phyloP scores from a whole-genome alignment of 2,113 vertebrate species.

The Nesogale talazaci region DNA sequence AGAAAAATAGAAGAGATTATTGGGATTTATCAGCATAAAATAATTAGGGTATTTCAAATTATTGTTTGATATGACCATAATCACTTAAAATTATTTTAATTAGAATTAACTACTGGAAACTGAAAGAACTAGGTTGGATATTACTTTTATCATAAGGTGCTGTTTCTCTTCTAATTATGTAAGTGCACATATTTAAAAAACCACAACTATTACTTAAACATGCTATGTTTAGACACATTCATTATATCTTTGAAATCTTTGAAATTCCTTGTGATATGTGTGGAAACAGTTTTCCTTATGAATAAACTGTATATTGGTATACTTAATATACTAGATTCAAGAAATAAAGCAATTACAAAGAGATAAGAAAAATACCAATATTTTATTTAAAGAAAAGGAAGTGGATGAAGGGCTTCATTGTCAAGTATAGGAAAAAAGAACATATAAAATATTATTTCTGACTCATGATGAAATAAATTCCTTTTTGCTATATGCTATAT shows the following conservation, averaged over 20 bases:
- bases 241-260: background rate
- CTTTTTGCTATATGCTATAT: background rate
- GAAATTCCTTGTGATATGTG: background rate
- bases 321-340: background rate
- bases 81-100: constrained; percentile 27
- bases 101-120: background rate
- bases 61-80: background rate
- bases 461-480: background rate
- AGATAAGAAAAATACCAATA: background rate
- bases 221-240: background rate
- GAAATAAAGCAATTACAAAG: background rate
- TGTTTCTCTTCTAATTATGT: background rate
- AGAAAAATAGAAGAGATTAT: constrained; percentile 15
- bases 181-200: background rate
- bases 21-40: constrained; percentile 40
- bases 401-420: background rate
- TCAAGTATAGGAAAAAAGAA: background rate
- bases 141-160: background rate
- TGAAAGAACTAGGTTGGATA: background rate
- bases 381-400: background rate
- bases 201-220: background rate
- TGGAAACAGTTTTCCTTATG: background rate
- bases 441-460: background rate
- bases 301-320: background rate
- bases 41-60: background rate